phyloP scores from a whole-genome alignment of 2,797 vertebrate genomes.

The Selene dorsalis region DNA sequence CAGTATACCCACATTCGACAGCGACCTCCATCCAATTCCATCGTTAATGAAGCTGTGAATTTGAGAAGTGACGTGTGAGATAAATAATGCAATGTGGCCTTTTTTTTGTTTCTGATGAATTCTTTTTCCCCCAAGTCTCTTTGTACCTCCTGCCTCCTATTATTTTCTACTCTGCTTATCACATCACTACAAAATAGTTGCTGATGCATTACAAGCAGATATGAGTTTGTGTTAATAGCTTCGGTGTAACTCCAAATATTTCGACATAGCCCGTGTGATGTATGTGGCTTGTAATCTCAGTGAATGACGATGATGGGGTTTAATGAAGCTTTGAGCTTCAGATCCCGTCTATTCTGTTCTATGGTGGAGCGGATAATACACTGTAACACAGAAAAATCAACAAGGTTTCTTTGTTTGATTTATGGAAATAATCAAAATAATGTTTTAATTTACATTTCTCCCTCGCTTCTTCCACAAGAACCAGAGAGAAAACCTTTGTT shows the following conservation, averaged over 20 bases:
- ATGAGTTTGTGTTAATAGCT: background rate
- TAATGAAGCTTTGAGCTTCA: background rate
- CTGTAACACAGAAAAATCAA: background rate
- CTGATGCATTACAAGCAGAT: conserved; percentile 3
- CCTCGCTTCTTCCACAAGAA: background rate
- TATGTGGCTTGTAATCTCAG: background rate
- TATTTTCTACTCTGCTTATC: conserved; percentile 39
- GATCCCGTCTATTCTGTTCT: background rate
- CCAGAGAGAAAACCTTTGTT: background rate
- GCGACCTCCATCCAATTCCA: conserved; percentile 13
- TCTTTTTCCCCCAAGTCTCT: conserved; percentile 7
- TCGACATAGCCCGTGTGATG: background rate
- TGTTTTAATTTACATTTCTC: background rate
- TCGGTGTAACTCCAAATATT: background rate
- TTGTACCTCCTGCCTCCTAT: conserved; percentile 18
- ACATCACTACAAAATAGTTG: background rate
- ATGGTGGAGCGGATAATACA: background rate
- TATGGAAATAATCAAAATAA: background rate
- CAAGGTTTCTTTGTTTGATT: background rate
- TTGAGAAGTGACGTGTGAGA: conserved; percentile 44
- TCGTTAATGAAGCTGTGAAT: conserved; percentile 51
- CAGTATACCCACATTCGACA: conserved; percentile 40
- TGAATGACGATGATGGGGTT: background rate
- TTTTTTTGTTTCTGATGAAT: conserved; percentile 48
- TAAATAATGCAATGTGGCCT: conserved; percentile 60